phyloP scores from a whole-genome alignment of 2,888 invertebrate species.

The Luperina testacea region DNA sequence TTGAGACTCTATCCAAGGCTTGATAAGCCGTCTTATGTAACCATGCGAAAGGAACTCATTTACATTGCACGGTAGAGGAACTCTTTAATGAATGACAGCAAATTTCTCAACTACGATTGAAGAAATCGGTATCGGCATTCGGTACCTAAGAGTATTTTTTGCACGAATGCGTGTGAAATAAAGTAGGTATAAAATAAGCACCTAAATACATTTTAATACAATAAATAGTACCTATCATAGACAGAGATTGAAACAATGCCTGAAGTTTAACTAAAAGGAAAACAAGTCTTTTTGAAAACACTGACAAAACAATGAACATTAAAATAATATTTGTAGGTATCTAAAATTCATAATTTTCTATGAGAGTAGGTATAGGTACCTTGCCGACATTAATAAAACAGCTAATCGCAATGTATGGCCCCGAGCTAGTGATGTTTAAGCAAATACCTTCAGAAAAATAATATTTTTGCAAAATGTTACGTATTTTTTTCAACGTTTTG shows the following conservation, averaged over 20 bases:
- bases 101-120: background rate
- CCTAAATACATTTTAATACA: too few relatives aligned
- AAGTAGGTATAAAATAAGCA: background rate
- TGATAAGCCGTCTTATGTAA: background rate
- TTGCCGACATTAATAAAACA: constrained; percentile 17
- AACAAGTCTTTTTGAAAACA: background rate
- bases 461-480: constrained; percentile 30
- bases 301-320: background rate
- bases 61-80: background rate
- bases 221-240: too few relatives aligned
- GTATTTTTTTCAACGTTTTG: constrained; percentile 8
- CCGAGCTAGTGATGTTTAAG: constrained; percentile 20
- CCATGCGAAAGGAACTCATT: background rate
- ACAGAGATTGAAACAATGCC: background rate
- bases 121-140: background rate
- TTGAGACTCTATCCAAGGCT: background rate
- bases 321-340: background rate
- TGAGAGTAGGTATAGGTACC: background rate
- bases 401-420: constrained; percentile 10
- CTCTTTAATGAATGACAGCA: background rate
- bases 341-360: constrained; percentile 3
- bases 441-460: constrained; percentile 33
- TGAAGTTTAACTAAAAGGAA: background rate
- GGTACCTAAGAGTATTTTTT: background rate
- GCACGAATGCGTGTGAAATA: background rate